Evolutionary conservation across 2,797 vertebrate genomes (phyloP).

Genomic region (Brotogeris chrysoptera): DNA sequence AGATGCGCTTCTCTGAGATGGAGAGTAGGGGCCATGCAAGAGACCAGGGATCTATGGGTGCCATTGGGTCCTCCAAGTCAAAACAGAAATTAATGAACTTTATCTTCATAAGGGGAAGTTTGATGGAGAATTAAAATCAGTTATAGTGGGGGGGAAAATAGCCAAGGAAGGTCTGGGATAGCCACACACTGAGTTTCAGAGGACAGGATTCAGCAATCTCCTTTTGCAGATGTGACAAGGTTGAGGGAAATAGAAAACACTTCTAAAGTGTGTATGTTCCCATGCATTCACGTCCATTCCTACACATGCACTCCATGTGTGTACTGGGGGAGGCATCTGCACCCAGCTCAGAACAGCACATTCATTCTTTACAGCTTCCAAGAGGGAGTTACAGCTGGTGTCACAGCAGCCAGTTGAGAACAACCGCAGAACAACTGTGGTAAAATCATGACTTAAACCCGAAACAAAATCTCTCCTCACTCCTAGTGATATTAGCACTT

Average conservation of each 20-base stretch:
- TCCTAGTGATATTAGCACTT: not conserved
- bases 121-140: not conserved
- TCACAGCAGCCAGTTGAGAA: not conserved
- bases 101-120: not conserved
- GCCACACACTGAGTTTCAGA: not conserved
- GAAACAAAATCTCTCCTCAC: not conserved
- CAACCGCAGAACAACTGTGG: not conserved
- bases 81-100: not conserved
- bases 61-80: not conserved
- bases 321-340: not conserved
- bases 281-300: not conserved
- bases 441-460: not conserved
- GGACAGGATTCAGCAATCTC: not conserved
- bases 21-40: not conserved
- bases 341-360: not conserved
- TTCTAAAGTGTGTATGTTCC: not conserved
- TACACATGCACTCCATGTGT: rapidly evolving
- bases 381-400: not conserved
- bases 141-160: not conserved
- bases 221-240: not conserved
- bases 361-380: not conserved
- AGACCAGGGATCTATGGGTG: not conserved
- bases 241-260: not conserved
- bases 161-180: not conserved
- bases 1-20: not conserved